Conservation (phyloP, 2,113 vertebrate species). For the Stictonetta naevosa region DNA sequence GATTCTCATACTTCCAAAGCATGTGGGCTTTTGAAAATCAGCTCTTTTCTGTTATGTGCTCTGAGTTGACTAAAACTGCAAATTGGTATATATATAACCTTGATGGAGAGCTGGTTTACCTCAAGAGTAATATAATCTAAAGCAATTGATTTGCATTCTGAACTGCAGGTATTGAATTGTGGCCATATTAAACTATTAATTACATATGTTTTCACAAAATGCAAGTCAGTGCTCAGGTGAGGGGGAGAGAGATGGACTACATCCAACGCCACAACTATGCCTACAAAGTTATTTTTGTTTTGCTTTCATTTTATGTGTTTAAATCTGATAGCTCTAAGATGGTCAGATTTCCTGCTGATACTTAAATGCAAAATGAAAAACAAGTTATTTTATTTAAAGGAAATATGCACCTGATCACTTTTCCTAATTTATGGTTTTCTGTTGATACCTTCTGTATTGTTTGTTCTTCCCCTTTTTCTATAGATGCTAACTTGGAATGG, state of each 20-base stretch:
- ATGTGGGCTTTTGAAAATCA: not conserved
- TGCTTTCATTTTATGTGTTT: not conserved
- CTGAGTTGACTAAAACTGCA: not conserved
- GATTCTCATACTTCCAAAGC: not conserved
- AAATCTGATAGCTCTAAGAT: not conserved
- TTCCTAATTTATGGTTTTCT: not conserved
- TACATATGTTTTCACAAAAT: not conserved
- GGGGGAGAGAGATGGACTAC: not conserved
- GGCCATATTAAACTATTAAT: not conserved
- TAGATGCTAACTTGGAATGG: not conserved
- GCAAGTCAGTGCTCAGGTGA: not conserved
- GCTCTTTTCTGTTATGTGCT: not conserved
- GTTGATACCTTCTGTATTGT: not conserved
- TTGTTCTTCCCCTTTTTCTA: not conserved
- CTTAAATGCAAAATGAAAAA: not conserved
- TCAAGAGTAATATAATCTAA: not conserved
- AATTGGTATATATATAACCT: not conserved
- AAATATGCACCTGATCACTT: not conserved
- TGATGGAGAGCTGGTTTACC: not conserved
- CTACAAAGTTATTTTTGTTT: not conserved
- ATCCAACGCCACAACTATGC: not conserved
- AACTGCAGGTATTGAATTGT: not conserved
- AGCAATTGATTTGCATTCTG: not conserved
- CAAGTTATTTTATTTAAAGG: not conserved
- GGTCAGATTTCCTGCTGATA: not conserved